Conservation (phyloP, 2,888 invertebrate genomes). For the Syritta pipiens region DNA sequence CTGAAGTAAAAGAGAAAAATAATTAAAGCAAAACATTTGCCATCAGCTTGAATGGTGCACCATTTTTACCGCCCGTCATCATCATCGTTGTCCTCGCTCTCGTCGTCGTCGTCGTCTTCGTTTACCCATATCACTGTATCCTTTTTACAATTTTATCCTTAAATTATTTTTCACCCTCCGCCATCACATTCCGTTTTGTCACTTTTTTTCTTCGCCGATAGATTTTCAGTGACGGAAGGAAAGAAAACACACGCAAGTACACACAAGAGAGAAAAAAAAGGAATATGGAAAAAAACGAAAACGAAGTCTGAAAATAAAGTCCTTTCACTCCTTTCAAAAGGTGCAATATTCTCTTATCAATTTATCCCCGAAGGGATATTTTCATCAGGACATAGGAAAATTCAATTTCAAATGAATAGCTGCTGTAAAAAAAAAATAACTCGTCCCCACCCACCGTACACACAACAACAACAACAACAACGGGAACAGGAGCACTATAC, state of each 20-base stretch:
- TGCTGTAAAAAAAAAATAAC: conserved; percentile 21
- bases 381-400: conserved; percentile 68
- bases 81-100: too few relatives aligned
- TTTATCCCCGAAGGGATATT: conserved; percentile 67
- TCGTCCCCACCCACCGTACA: conserved; percentile 18
- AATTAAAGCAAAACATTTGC: conserved; percentile 69
- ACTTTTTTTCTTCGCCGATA: neutral
- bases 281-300: neutral
- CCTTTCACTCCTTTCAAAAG: conserved; percentile 67
- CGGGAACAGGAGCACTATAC: conserved; percentile 23
- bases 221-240: conserved; percentile 11
- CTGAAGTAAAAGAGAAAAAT: conserved; percentile 54
- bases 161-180: conserved; percentile 52
- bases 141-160: conserved; percentile 59
- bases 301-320: conserved; percentile 55
- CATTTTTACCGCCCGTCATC: conserved; percentile 3
- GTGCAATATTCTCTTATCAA: conserved; percentile 69
- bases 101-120: neutral
- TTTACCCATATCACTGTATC: conserved; percentile 39
- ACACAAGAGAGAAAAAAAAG: neutral
- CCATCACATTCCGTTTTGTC: neutral
- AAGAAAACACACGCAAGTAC: neutral
- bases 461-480: conserved; percentile 35
- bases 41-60: conserved; percentile 61
- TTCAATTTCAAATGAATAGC: conserved; percentile 69